A percentile compares a stretch with the other conserved stretches of the same genome.
These are phyloP conservation scores for Sebastes umbrosus DNA, from an alignment of 2,797 vertebrate species.

Conservation along the genomic window DNA sequence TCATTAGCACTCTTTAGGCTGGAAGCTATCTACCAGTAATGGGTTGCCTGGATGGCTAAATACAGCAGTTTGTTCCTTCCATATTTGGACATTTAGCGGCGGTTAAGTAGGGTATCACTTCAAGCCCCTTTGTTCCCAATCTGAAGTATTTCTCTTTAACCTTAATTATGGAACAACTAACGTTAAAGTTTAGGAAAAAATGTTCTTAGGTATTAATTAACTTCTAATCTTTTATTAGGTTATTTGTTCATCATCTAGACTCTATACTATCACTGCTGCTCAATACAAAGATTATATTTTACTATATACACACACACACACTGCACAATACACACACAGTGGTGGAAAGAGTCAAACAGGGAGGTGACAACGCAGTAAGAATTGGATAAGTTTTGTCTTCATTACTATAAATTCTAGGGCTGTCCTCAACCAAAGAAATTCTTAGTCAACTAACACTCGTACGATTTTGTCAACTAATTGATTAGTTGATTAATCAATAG, in stretches of 20 bases:
- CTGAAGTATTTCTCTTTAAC: neutral
- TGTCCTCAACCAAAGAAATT: no score
- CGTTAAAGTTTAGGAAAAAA: neutral
- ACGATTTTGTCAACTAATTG: neutral
- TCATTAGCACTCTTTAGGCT: conserved; percentile 66
- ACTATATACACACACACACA: neutral
- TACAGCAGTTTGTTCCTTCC: conserved; percentile 46
- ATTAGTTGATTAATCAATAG: neutral
- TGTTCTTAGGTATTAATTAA: neutral
- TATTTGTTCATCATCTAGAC: neutral
- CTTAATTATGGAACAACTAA: neutral
- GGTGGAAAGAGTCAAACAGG: neutral
- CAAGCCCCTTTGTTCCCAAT: conserved; percentile 13
- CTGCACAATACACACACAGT: neutral
- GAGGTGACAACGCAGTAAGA: neutral
- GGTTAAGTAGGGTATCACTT: conserved; percentile 26
- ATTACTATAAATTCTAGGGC: neutral
- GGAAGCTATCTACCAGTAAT: conserved; percentile 54
- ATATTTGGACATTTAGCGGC: conserved; percentile 48
- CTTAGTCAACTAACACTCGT: no score
- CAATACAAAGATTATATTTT: neutral
- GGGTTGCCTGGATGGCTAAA: conserved; percentile 53
- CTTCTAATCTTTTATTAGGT: neutral
- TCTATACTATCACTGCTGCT: neutral
- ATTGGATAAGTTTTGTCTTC: neutral